phyloP scores from a whole-genome alignment of 2,797 vertebrate genomes.

The Semotilus atromaculatus region DNA sequence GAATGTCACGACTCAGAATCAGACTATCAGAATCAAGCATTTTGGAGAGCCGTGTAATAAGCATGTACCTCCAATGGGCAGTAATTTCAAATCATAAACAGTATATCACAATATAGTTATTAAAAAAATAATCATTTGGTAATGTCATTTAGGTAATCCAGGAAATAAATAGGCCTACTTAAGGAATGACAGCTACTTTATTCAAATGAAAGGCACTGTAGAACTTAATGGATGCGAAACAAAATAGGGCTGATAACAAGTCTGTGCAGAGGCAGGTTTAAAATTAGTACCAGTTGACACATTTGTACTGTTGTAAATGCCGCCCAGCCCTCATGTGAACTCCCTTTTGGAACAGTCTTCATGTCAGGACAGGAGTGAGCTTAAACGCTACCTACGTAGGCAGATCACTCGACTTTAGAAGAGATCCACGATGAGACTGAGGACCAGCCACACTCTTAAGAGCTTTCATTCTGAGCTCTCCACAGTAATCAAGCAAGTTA shows the following conservation, averaged over 20 bases:
- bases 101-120: neutral
- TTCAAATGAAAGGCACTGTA: neutral
- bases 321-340: neutral
- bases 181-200: neutral
- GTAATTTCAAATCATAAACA: neutral
- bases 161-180: neutral
- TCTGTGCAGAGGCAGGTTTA: neutral
- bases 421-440: neutral
- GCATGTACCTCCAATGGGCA: neutral
- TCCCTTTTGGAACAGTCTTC: neutral
- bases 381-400: constrained; percentile 6
- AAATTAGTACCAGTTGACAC: neutral
- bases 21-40: neutral
- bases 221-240: neutral
- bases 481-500: constrained; percentile 5
- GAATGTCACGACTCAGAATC: neutral
- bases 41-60: neutral
- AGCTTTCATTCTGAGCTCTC: neutral
- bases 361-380: neutral
- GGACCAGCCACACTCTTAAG: neutral
- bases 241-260: neutral
- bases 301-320: neutral
- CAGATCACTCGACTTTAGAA: constrained; percentile 3
- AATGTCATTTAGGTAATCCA: neutral
- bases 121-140: neutral